Base-by-base conservation (phyloP, 2,888 invertebrate species). In the Itoplectis maculator region DNA sequence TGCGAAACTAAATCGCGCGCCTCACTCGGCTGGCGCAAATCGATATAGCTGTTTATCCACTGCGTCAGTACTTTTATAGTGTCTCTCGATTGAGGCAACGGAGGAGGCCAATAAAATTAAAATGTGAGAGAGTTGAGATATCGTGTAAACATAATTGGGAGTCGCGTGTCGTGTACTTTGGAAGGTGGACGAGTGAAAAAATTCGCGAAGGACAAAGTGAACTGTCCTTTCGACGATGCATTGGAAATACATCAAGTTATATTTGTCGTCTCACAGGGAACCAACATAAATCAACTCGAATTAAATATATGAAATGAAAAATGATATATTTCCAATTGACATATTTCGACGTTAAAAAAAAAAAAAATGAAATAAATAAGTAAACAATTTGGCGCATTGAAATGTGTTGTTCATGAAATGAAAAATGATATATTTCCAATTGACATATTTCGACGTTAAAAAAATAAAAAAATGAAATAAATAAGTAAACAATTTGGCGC, bases 141-240 rank as follows among this genome's bases (percentile, higher is more conserved):
- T 7, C 35, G 23, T 59, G 59, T 59, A 37, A 59, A 37, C n/a
- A 35, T 59, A 15, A n/a, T 35, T 37, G 8, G 29, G n/a, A 29
- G 20, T 23, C 23, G 56, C 5, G 51, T 15, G 20, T 54, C 51
- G 20, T 20, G 23, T 20, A 20, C 20, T 1, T 20, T 54, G 51
- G 2, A 54, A 7, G 8, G 51, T 54, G 51, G 8, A 23, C 8
- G 51, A 15, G 20, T 54, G n/a, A n/a, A 54, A 54, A 54, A 54
- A 20, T n/a, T 47, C n/a, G n/a, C n/a, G 56, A 56, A 56, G 56
- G 56, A 56, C 56, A 29, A 29, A 2, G 23, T 56, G 11, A 56
- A 56, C 56, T n/a, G 56, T 56, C 56, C 56, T 56, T 56, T 29
- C 29, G 29, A 29, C 11, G 56, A 56, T 29, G 23, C 29, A 29